Percentiles rank a stretch among this genome's conserved stretches.
Conservation (phyloP, 2,113 vertebrate genomes). For the Microcebus griseorufus region DNA sequence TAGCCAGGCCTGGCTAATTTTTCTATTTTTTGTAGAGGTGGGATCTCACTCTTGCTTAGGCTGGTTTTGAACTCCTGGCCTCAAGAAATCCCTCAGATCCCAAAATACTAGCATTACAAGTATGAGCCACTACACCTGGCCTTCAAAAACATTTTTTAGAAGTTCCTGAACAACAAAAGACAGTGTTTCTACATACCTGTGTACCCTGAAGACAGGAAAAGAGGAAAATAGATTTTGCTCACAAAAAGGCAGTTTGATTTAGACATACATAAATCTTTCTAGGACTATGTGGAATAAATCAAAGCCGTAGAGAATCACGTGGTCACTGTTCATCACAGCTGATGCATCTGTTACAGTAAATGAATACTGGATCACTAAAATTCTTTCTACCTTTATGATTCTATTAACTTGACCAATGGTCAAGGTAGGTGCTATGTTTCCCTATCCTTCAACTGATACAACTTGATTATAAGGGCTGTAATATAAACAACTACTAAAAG, state of each 20-base stretch:
- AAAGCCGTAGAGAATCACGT: neutral
- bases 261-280: neutral
- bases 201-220: neutral
- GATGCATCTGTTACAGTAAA: neutral
- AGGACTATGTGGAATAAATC: neutral
- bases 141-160: too few species aligned
- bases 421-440: neutral
- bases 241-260: neutral
- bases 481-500: neutral
- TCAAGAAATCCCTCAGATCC: too few species aligned
- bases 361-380: neutral
- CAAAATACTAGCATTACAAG: too few species aligned
- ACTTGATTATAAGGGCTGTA: neutral
- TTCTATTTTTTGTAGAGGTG: too few species aligned
- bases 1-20: too few species aligned
- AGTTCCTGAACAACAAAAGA: neutral
- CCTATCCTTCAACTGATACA: neutral
- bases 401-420: neutral
- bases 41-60: too few species aligned
- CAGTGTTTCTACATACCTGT: neutral
- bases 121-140: too few species aligned
- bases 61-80: too few species aligned
- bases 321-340: neutral
- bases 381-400: neutral
- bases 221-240: neutral